These are phyloP conservation scores for Lagorchestes hirsutus DNA, from an alignment of 2,797 vertebrate species.

Conservation along the genomic window DNA sequence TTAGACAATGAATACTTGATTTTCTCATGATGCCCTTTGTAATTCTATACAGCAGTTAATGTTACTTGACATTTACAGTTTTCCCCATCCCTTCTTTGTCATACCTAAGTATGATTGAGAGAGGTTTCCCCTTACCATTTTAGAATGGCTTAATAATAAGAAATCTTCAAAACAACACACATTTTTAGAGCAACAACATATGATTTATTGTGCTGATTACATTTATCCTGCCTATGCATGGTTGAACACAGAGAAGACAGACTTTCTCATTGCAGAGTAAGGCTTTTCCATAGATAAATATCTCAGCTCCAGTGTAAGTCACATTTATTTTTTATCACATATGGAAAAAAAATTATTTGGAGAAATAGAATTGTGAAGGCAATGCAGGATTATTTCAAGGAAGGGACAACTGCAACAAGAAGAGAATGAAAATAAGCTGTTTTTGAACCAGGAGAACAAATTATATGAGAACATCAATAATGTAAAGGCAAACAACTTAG, in stretches of 20 bases:
- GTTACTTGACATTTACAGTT: constrained; percentile 66
- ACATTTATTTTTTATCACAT: constrained; percentile 47
- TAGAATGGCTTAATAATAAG: constrained; percentile 75
- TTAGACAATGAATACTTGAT: constrained; percentile 58
- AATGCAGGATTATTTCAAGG: neutral
- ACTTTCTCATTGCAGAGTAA: constrained; percentile 64
- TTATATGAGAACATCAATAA: neutral
- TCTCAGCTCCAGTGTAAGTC: constrained; percentile 42
- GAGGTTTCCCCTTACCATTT: constrained; percentile 74
- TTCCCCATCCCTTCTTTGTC: constrained; percentile 41
- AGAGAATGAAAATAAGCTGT: neutral
- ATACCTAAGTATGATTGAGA: constrained; percentile 78
- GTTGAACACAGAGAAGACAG: constrained; percentile 53
- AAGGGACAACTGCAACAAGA: neutral
- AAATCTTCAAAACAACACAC: constrained; percentile 76
- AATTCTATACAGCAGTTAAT: constrained; percentile 52
- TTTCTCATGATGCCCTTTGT: constrained; percentile 67
- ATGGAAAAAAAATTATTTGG: constrained; percentile 2
- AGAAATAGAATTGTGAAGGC: neutral
- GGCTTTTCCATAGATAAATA: constrained; percentile 70
- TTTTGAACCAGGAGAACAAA: neutral
- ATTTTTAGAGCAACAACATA: constrained; percentile 69
- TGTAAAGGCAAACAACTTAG: neutral
- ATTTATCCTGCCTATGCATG: constrained; percentile 64
- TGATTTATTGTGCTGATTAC: constrained; percentile 71